Evolutionary conservation across 2,888 invertebrate species (phyloP).

Genomic region (Lepidochrysops patricia): DNA sequence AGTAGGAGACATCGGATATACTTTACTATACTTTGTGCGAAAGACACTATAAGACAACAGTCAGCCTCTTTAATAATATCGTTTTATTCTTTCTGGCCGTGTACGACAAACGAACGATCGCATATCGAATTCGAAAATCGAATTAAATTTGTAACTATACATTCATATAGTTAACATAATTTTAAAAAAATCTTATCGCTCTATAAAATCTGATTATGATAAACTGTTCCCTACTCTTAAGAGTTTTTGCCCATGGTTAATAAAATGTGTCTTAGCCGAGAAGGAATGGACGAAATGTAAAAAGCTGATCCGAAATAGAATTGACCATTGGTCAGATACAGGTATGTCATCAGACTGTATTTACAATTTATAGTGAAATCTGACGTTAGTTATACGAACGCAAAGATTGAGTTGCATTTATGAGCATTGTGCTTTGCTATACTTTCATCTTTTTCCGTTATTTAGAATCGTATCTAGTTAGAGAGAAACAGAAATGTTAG

Average conservation of each 20-base stretch:
- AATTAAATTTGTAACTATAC: constrained; percentile 32
- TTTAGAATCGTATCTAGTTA: neutral
- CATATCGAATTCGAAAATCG: constrained; percentile 7
- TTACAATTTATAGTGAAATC: neutral
- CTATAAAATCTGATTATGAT: too few species aligned
- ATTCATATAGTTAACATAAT: constrained; percentile 31
- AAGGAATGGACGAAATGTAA: neutral
- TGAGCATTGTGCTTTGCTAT: neutral
- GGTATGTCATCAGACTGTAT: neutral
- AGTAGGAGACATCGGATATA: too few species aligned
- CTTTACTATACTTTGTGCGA: too few species aligned
- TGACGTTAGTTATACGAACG: neutral
- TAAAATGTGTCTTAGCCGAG: neutral
- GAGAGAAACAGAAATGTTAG: neutral
- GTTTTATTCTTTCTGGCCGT: neutral
- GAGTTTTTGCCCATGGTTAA: neutral
- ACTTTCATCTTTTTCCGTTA: neutral
- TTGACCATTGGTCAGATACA: neutral
- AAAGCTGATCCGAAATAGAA: neutral
- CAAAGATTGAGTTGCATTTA: neutral
- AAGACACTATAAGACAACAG: too few species aligned
- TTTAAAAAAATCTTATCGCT: constrained; percentile 7
- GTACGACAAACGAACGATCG: neutral
- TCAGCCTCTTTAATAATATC: neutral
- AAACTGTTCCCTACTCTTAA: too few species aligned